Percentiles rank a stretch among this genome's conserved stretches.
phyloP scores from a whole-genome alignment of 92 coral and sea anemone genomes.

The Palythoa grandiflora region DNA sequence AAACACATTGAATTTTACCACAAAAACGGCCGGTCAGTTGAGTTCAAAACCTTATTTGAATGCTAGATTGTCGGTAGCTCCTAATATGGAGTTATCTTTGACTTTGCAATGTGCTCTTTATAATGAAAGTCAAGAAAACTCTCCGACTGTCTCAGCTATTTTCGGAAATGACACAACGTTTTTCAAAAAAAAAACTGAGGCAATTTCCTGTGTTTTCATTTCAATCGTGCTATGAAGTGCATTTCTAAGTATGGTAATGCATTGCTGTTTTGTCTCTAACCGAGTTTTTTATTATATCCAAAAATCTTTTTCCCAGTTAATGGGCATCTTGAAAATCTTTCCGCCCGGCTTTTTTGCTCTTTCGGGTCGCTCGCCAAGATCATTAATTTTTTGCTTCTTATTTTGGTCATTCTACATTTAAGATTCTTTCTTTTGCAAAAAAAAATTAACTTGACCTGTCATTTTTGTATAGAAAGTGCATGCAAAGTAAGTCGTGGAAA shows the following conservation, averaged over 20 bases:
- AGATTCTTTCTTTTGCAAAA: neutral
- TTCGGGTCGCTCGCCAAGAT: neutral
- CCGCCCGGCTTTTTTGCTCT: neutral
- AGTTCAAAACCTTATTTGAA: neutral
- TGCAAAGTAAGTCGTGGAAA: too few relatives aligned
- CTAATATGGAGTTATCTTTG: neutral
- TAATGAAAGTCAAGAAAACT: neutral
- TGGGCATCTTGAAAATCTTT: neutral
- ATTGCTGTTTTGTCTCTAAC: neutral
- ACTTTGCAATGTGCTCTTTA: neutral
- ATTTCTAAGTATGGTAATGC: neutral
- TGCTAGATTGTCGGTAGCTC: neutral
- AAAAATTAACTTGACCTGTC: neutral
- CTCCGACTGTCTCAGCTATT: neutral
- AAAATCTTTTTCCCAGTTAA: neutral
- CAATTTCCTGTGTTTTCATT: conserved; percentile 40
- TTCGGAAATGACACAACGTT: neutral
- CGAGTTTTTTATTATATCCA: neutral
- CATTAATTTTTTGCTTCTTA: neutral
- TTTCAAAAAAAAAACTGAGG: neutral
- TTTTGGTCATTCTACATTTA: conserved; percentile 11
- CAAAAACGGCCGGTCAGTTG: neutral
- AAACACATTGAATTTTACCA: neutral
- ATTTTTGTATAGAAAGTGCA: too few relatives aligned
- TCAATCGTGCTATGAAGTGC: neutral